phyloP scores from a whole-genome alignment of 2,888 invertebrate genomes.

The Diloba caeruleocephala region DNA sequence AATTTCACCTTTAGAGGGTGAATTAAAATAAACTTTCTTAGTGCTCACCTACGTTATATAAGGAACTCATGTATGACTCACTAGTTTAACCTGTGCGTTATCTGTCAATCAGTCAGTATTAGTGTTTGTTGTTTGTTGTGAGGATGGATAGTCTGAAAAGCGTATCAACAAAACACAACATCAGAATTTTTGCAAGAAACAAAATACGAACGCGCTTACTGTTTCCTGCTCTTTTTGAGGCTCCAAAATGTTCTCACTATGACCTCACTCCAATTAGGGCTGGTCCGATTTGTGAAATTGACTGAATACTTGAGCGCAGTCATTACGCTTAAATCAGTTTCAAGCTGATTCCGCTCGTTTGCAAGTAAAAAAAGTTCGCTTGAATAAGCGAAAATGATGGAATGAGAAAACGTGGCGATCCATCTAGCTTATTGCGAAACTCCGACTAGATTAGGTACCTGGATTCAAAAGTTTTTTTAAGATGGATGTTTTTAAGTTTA shows the following conservation, averaged over 20 bases:
- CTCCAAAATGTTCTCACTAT: slow-evolving; percentile 37
- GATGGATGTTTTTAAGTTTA: neutral
- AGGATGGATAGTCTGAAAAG: no score
- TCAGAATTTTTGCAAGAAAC: no score
- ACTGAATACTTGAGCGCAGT: slow-evolving; percentile 59
- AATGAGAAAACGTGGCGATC: slow-evolving; percentile 34
- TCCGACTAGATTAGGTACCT: slow-evolving; percentile 22
- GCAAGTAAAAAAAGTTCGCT: slow-evolving; percentile 45
- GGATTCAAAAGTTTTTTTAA: slow-evolving; percentile 6
- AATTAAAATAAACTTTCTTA: no score
- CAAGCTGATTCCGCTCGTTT: slow-evolving; percentile 51
- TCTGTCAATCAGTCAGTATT: no score
- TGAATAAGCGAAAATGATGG: slow-evolving; percentile 45
- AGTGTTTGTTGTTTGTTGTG: no score
- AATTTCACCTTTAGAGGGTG: no score
- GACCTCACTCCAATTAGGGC: slow-evolving; percentile 59
- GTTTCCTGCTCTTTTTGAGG: slow-evolving; percentile 18
- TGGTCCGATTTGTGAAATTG: slow-evolving; percentile 62
- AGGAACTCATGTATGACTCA: no score
- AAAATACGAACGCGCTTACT: neutral
- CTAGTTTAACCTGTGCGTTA: no score
- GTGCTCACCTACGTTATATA: no score
- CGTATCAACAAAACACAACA: no score
- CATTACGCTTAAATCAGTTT: slow-evolving; percentile 60
- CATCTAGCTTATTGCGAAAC: slow-evolving; percentile 28